Conservation (phyloP, 2,797 vertebrate species). For the Enteromius treurensis region DNA sequence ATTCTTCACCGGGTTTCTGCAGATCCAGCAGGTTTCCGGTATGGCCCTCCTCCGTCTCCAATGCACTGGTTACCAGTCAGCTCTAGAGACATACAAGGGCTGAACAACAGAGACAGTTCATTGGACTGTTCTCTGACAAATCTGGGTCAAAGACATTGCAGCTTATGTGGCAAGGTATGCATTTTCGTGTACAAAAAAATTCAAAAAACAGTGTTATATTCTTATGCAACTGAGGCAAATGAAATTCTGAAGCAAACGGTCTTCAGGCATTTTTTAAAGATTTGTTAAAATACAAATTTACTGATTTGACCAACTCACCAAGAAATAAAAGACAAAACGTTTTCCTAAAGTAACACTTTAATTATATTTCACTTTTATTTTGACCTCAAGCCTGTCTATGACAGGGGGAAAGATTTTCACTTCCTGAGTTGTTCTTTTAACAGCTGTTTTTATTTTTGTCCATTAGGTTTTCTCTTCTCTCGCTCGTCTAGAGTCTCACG, state of each 20-base stretch:
- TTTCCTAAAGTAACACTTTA: not conserved
- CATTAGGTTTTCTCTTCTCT: conserved; percentile 69
- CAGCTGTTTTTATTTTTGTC: not conserved
- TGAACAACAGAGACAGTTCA: conserved; percentile 54
- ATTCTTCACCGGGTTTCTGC: not conserved
- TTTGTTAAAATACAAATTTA: not conserved
- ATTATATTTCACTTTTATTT: not conserved
- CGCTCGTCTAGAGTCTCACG: conserved; percentile 68
- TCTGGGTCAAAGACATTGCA: conserved; percentile 60
- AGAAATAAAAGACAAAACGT: not conserved
- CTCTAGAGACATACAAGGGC: conserved; percentile 57
- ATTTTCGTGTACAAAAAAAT: not conserved
- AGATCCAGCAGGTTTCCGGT: conserved; percentile 40
- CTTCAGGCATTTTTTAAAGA: not conserved
- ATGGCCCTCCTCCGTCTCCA: conserved; percentile 7
- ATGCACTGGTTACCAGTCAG: conserved; percentile 40
- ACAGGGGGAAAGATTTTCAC: not conserved
- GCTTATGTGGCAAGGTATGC: conserved; percentile 71
- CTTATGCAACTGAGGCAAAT: not conserved
- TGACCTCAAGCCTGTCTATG: not conserved
- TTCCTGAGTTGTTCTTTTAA: not conserved
- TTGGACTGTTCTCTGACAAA: conserved; percentile 48
- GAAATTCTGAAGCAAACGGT: not conserved
- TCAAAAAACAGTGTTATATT: not conserved
- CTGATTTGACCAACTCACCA: not conserved